Conservation (phyloP, 2,113 vertebrate genomes). For the Sinocyclocheilus maitianheensis region DNA sequence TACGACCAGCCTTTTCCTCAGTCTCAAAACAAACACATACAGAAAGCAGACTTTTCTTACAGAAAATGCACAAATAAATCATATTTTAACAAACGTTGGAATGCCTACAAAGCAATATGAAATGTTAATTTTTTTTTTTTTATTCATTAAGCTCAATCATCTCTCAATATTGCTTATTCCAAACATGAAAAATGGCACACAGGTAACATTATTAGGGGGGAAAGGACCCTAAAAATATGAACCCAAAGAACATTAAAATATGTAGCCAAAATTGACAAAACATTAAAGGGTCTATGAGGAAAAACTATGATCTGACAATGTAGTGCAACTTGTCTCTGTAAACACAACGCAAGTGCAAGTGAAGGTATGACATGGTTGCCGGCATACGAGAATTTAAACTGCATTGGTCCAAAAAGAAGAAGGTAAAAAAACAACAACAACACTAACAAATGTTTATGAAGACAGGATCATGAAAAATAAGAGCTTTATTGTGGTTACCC, state of each 20-base stretch:
- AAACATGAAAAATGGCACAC: neutral
- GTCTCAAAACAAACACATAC: slow-evolving; percentile 86
- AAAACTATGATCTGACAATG: slow-evolving; percentile 10
- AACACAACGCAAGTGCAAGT: slow-evolving; percentile 48
- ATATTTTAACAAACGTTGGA: slow-evolving; percentile 61
- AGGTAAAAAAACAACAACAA: neutral
- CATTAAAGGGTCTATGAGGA: neutral
- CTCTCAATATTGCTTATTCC: slow-evolving; percentile 16
- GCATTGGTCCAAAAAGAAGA: slow-evolving; percentile 14
- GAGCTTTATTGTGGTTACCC: slow-evolving; percentile 14
- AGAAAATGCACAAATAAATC: slow-evolving; percentile 71
- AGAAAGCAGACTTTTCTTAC: slow-evolving; percentile 86
- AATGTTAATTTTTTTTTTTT: neutral
- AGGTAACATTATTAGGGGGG: neutral
- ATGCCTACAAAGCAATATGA: neutral
- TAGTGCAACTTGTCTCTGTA: slow-evolving; percentile 50
- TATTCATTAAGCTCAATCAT: neutral
- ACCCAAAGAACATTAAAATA: neutral
- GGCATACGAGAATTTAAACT: neutral
- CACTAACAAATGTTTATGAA: neutral
- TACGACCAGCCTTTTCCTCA: slow-evolving; percentile 94
- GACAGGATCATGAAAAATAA: neutral
- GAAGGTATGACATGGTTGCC: neutral
- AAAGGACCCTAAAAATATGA: no score
- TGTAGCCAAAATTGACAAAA: neutral